A percentile compares a stretch with the other conserved stretches of the same genome.
These are phyloP conservation scores for Neosilurus mollespiculum DNA, from an alignment of 2,797 vertebrate species.

Conservation along the genomic window DNA sequence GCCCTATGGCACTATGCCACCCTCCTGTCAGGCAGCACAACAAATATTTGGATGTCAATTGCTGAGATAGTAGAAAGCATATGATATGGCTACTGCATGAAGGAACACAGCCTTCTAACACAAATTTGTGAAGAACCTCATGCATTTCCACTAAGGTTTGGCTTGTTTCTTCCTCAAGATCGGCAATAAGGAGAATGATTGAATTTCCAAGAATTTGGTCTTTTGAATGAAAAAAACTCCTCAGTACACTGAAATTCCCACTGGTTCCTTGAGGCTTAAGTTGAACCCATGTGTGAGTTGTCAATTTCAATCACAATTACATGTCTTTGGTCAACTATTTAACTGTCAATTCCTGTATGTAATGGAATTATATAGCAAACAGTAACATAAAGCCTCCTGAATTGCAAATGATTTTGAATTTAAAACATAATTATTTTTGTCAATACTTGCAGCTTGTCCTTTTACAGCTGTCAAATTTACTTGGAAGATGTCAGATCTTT, in stretches of 20 bases:
- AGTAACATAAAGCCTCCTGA: background rate
- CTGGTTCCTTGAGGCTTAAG: conserved; percentile 51
- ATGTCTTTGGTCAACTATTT: background rate
- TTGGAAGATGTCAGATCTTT: background rate
- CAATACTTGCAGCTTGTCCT: background rate
- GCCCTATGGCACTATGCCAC: background rate
- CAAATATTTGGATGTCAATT: conserved; percentile 39
- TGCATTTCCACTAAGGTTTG: conserved; percentile 42
- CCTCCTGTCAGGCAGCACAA: conserved; percentile 35
- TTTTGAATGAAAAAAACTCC: conserved; percentile 58
- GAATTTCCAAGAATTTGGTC: conserved; percentile 50
- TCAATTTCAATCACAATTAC: conserved; percentile 43
- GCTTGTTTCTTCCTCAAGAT: conserved; percentile 46
- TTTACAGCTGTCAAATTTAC: background rate
- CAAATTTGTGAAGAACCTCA: conserved; percentile 49
- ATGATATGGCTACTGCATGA: conserved; percentile 35
- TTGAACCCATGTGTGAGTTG: conserved; percentile 51
- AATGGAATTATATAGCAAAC: background rate
- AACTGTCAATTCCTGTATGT: background rate
- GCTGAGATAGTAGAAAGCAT: conserved; percentile 30
- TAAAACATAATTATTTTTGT: background rate
- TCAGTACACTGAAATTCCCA: conserved; percentile 58
- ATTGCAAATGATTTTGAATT: background rate
- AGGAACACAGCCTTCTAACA: conserved; percentile 44
- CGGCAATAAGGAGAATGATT: conserved; percentile 38